Base-by-base conservation (phyloP, 2,113 vertebrate genomes). In the Phoxinus phoxinus region DNA sequence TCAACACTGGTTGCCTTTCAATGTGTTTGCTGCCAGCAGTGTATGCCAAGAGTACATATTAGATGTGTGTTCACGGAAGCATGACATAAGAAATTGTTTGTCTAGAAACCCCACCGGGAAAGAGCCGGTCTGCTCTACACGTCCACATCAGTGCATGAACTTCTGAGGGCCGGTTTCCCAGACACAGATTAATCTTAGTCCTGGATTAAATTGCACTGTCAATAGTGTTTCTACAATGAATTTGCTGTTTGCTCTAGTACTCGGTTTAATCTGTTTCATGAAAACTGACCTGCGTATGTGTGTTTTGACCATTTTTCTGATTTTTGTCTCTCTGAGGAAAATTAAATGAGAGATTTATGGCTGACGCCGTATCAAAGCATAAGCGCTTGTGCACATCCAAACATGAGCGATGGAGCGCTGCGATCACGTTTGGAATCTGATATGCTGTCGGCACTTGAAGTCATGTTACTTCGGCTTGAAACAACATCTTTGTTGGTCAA, bases 31-130 rank as follows among this genome's bases (percentile, higher is more conserved):
- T 41, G 81, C 80, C 82, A 17, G 71, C 48, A 59, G 51, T 53
- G 76, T 80, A 81, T 80, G 84, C 81, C 84, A 88, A 81, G 67
- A 78, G 41, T 82, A 76, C 76, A 76, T 72, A 86, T 84, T 74
- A 88, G 72, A 88, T 81, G 80, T 77, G 85, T 84, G 85, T 81
- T 81, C 71, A 84, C 59, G 19, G 81, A 81, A 65, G 81, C 87
- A 84, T 86, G 82, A 86, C 87, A 88, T 67, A 81, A 56, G 81
- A 84, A 88, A 88, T 86, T 84, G 74, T 88, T 85, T 88, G 87
- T 85, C 67, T 81, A 76, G 71, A 75, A 65, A 81, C 72, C 37
- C 82, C 71, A 23, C 37, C 46, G 80, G 79, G 80, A 81, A 69
- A 46, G 63, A 51, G 61, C 37, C 25, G 61, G 63, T 51, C 80